Evolutionary conservation across 2,797 vertebrate species (phyloP).

Genomic region (Steatocranus sp.): DNA sequence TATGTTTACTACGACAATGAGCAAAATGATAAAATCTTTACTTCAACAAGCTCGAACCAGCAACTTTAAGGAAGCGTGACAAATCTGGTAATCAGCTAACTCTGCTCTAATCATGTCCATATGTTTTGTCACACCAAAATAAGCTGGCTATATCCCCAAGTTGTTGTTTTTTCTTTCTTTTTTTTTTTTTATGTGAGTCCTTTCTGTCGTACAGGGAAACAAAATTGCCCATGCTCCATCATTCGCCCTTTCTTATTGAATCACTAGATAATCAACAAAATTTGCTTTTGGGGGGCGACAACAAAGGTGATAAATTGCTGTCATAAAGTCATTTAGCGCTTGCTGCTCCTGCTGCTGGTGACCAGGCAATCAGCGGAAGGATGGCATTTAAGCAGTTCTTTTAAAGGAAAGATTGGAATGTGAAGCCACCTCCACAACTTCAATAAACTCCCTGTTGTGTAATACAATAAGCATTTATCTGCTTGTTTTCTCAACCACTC

Average conservation of each 20-base stretch:
- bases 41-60: neutral
- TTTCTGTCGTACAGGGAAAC: conserved; percentile 1
- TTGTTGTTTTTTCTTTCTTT: neutral
- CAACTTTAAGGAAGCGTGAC: neutral
- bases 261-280: conserved; percentile 51
- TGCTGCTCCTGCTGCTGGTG: conserved; percentile 12
- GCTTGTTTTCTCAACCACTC: conserved; percentile 45
- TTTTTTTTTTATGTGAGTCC: neutral
- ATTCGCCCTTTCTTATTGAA: conserved; percentile 49
- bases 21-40: neutral
- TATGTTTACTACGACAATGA: neutral
- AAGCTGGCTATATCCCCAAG: neutral
- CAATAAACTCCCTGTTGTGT: conserved; percentile 58
- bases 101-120: neutral
- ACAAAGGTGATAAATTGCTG: conserved; percentile 53
- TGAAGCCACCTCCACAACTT: conserved; percentile 27
- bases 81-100: neutral
- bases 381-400: conserved; percentile 27
- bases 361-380: conserved; percentile 16
- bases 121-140: conserved; percentile 1
- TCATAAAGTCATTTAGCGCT: conserved; percentile 51
- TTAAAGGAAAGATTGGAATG: conserved; percentile 25
- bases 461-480: conserved; percentile 69
- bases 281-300: conserved; percentile 30
- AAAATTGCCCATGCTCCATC: conserved; percentile 34